Evolutionary conservation across 2,113 vertebrate species (phyloP), one percentile per base, ranked within the genome.

Genomic region (Notothenia coriiceps): DNA sequence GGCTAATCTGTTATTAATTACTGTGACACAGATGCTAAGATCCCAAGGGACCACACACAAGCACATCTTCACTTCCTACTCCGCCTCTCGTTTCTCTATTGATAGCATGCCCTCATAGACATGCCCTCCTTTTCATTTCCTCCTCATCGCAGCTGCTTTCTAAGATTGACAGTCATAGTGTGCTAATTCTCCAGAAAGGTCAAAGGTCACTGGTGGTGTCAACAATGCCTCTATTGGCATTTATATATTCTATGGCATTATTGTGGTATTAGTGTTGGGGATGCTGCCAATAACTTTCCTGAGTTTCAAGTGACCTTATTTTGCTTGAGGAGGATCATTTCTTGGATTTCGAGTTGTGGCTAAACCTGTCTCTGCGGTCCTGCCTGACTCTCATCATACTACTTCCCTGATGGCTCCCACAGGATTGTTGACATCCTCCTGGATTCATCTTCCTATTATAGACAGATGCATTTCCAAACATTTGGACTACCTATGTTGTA

Each of bases 1-100:
- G 57, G 68, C 65, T 86, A 86, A 89, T 85, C 79, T 88, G 79
- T 87, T 80, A 71, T 83, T 86, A 91, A 91, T 84, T 83, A 88
- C 65, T 57, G 66, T 79, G 73, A 83, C 78, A 86, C 70, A 62
- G 79, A 89, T 69, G 70, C 79, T 65, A 17, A 43, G 22, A 80
- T 88, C 86, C 85, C 89, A 68, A n/a, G 88, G 80, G 76, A 76
- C 72, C 54, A 25, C 57, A 50, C 44, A 59, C 35, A 73, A 62
- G 64, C 66, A 43, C 43, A 55, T 63, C 59, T 68, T 14, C 59
- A 50, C 56, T 7, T 25, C 62, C 35, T 14, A 63, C 33, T 62
- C 54, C 10, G 3, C n/a, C 52, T 60, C 44, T 52, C 25, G 67
- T 50, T 43, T 71, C 63, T 77, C 10, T 60, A 22, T 43, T 25